Evolutionary conservation across 1,140 invertebrate species (phyloP).

Genomic region (Eupristina koningsbergeri): DNA sequence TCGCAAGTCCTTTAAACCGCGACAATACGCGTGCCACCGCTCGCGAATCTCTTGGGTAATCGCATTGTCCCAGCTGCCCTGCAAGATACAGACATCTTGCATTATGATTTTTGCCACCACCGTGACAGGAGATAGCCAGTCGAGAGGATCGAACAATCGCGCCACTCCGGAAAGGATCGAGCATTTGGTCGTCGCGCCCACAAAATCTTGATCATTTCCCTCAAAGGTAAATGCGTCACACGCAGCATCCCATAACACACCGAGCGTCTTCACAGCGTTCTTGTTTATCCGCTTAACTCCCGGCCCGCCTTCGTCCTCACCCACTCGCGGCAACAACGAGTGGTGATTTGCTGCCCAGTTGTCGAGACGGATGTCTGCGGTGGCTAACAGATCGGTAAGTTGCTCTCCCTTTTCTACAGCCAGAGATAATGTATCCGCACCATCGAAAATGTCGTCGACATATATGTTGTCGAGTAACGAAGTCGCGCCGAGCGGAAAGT

Average conservation of each 20-base stretch:
- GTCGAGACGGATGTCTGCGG: not conserved
- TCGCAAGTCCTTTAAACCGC: not conserved
- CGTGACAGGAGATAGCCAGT: constrained; percentile 16
- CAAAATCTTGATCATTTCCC: not conserved
- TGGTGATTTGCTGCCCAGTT: constrained; percentile 38
- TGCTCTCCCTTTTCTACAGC: not conserved
- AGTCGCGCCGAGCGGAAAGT: not conserved
- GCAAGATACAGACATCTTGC: constrained; percentile 14
- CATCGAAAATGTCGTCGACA: no score
- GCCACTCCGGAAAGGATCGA: constrained; percentile 12
- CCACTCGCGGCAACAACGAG: not conserved
- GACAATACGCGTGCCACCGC: not conserved
- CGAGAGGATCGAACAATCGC: constrained; percentile 32
- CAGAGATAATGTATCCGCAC: not conserved
- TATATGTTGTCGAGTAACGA: not conserved
- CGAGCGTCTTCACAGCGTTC: not conserved
- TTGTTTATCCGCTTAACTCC: no score
- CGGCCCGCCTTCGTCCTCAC: not conserved
- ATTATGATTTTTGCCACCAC: constrained; percentile 41
- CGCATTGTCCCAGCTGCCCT: not conserved
- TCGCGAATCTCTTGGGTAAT: not conserved
- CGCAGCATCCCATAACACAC: not conserved
- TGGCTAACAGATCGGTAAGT: not conserved
- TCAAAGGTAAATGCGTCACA: not conserved
- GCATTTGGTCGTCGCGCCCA: not conserved